Percentiles rank a stretch among this genome's conserved stretches.
Evolutionary conservation across 2,888 invertebrate genomes (phyloP).

Genomic region (Neelides folsomi): DNA sequence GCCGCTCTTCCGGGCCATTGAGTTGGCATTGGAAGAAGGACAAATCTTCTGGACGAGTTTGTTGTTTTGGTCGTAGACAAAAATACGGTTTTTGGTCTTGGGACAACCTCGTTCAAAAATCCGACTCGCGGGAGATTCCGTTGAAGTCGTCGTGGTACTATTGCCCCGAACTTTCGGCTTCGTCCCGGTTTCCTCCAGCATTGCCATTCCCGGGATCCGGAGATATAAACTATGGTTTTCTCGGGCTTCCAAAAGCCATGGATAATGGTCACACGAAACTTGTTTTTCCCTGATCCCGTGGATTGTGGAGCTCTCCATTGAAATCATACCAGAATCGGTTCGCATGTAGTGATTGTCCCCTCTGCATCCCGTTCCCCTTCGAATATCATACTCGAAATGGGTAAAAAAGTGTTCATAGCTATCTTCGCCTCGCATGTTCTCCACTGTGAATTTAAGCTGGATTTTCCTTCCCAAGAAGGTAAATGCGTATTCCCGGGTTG

Average conservation of each 20-base stretch:
- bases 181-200: conserved; percentile 19
- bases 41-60: conserved; percentile 29
- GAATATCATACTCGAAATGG: conserved; percentile 23
- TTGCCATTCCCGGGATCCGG: conserved; percentile 40
- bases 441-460: conserved; percentile 19
- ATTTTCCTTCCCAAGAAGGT: conserved; percentile 28
- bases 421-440: conserved; percentile 27
- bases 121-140: conserved; percentile 1
- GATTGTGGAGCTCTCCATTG: conserved; percentile 25
- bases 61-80: conserved; percentile 57
- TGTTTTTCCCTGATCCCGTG: conserved; percentile 23
- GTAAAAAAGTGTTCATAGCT: conserved; percentile 30
- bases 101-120: conserved; percentile 51
- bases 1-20: conserved; percentile 20
- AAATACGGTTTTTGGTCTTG: conserved; percentile 61
- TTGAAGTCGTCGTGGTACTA: neutral
- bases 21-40: conserved; percentile 23
- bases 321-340: conserved; percentile 28
- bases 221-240: conserved; percentile 67
- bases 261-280: conserved; percentile 50
- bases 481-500: conserved; percentile 16
- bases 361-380: conserved; percentile 22
- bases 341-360: conserved; percentile 31
- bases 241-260: conserved; percentile 66
- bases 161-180: neutral